A percentile compares a stretch with the other conserved stretches of the same genome.
phyloP scores from a whole-genome alignment of 2,888 invertebrate species.

The Pterostichus niger region DNA sequence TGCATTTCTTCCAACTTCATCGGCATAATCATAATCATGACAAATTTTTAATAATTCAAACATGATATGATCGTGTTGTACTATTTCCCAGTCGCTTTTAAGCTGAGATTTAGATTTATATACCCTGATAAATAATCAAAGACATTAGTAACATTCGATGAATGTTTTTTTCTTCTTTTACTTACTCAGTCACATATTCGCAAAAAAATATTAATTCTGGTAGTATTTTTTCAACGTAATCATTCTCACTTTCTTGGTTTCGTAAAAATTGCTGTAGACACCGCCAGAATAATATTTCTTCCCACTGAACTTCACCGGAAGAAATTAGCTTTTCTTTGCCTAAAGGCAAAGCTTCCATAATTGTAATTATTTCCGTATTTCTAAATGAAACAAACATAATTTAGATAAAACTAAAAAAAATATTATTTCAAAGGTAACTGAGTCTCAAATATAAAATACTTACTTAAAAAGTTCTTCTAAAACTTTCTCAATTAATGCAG shows the following conservation, averaged over 20 bases:
- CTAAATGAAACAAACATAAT: background rate
- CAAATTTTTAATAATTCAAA: slow-evolving; percentile 80
- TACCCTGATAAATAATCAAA: slow-evolving; percentile 62
- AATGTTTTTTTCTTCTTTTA: slow-evolving; percentile 65
- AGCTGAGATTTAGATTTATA: slow-evolving; percentile 68
- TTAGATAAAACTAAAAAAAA: background rate
- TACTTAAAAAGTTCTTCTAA: slow-evolving; percentile 80
- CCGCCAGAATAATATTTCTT: slow-evolving; percentile 80
- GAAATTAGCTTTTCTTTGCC: slow-evolving; percentile 76
- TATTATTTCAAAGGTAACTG: slow-evolving; percentile 3
- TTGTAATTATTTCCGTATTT: slow-evolving; percentile 71
- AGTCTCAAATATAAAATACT: slow-evolving; percentile 68
- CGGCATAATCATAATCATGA: slow-evolving; percentile 79
- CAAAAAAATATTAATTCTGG: slow-evolving; percentile 80
- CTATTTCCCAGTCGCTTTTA: slow-evolving; percentile 71
- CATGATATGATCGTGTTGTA: slow-evolving; percentile 78
- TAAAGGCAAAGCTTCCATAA: slow-evolving; percentile 76
- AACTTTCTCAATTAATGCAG: slow-evolving; percentile 79
- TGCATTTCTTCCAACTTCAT: slow-evolving; percentile 78
- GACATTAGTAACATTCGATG: slow-evolving; percentile 13
- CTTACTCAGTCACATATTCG: slow-evolving; percentile 78
- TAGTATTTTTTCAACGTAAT: slow-evolving; percentile 77
- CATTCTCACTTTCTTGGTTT: slow-evolving; percentile 74
- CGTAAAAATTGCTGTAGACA: slow-evolving; percentile 77
- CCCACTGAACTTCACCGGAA: slow-evolving; percentile 75